Evolutionary conservation across 2,888 invertebrate species (phyloP).

Genomic region (Drosophila imparisetae): DNA sequence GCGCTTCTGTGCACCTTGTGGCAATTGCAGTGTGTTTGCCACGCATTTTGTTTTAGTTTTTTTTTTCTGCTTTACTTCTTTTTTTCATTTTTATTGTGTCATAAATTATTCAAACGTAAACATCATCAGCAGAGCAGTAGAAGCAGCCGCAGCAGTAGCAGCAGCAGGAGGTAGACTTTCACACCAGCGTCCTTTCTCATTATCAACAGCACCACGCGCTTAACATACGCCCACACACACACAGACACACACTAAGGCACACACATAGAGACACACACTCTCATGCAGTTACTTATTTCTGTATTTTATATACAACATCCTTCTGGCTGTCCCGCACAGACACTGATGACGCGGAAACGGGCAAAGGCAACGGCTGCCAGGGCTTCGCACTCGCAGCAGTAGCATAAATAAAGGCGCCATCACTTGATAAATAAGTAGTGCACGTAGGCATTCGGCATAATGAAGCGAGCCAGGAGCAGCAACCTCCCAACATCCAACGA

Average conservation of each 20-base stretch:
- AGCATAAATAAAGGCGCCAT: constrained; percentile 73
- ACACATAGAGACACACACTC: constrained; percentile 11
- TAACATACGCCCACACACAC: constrained; percentile 38
- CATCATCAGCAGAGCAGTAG: constrained; percentile 75
- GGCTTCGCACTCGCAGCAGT: constrained; percentile 43
- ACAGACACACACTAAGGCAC: background rate
- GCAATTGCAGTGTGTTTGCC: constrained; percentile 67
- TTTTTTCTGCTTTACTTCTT: constrained; percentile 38
- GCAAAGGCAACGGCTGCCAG: constrained; percentile 33
- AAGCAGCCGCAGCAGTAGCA: constrained; percentile 23
- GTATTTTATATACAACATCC: constrained; percentile 42
- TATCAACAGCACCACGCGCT: constrained; percentile 67
- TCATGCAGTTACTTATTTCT: constrained; percentile 37
- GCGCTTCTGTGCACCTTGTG: constrained; percentile 70
- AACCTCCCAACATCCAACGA: background rate
- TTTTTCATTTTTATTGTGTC: constrained; percentile 68
- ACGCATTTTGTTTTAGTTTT: constrained; percentile 39
- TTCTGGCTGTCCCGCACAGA: constrained; percentile 64
- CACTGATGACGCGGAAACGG: constrained; percentile 39
- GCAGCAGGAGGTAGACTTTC: constrained; percentile 17
- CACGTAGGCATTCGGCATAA: constrained; percentile 79
- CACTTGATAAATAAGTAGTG: constrained; percentile 78
- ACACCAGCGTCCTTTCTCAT: constrained; percentile 58
- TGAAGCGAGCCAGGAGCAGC: constrained; percentile 47
- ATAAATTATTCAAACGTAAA: constrained; percentile 84